Base-by-base conservation (phyloP, 1,140 invertebrate species). In the Trachymyrmex septentrionalis region DNA sequence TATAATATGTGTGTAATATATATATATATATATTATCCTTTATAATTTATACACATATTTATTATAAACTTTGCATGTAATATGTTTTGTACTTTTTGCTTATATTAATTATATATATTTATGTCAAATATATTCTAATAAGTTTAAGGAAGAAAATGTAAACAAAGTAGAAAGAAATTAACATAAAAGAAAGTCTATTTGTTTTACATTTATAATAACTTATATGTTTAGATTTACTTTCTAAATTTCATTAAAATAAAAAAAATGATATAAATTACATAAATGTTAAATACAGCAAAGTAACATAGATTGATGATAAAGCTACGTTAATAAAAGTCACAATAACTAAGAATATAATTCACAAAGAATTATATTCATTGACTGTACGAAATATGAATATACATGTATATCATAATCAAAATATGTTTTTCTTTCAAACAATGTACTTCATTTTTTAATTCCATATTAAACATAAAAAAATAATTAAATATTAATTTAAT, bases 401-500 rank as follows among this genome's bases (percentile, higher is more conserved):
- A 50, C 3, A 50, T 57, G 10, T 64, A 30, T 30, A 7, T 38
- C 38, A 27, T 1, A 66, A 34, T 38, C 2, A 1, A 66, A 66
- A 66, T 34, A 34, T 3, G 9, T 34, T 66, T 30, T 38, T 19
- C 19, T 66, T 34, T n/a, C 16, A 66, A 66, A 27, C 24, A 7
- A n/a, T 34, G 1, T 66, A 34, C 34, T 38, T 66, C 0, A 66
- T 66, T 34, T 34, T n/a, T 10, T 44, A 14, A 64, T 66, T 50
- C 19, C 3, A 21, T 57, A 3, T 38, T 67, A 9, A 38, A 69
- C 34, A 86, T 6, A 85, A n/a, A 61, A 30, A 24, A 12, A 72
- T 6, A 72, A 55, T 1, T 63, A n/a, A 27, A 63, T 4, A 57
- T 53, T 30, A 44, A 76, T 76, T 66, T 66, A 64, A 64, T 30